A percentile compares a stretch with the other conserved stretches of the same genome.
Conservation (phyloP, 2,797 vertebrate species). For the Pseudomugil tenellus region DNA sequence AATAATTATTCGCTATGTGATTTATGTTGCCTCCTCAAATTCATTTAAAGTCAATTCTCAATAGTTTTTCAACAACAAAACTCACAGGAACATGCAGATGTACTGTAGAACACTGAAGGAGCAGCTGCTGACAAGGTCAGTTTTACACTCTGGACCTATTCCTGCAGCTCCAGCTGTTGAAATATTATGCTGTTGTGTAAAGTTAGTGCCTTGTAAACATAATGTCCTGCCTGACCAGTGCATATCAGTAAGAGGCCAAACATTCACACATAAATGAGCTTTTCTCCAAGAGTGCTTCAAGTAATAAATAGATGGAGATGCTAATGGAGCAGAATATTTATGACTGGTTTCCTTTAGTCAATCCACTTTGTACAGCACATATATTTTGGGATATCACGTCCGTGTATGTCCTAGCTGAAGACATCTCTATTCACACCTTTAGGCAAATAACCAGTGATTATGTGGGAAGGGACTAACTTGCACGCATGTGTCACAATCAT, state of each 20-base stretch:
- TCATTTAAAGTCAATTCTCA: constrained; percentile 51
- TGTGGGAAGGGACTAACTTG: too few species aligned
- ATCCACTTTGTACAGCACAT: too few species aligned
- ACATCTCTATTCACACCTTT: too few species aligned
- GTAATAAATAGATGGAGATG: background rate
- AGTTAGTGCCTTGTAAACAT: constrained; percentile 57
- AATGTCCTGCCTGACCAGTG: constrained; percentile 41
- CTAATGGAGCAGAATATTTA: background rate
- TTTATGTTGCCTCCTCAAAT: constrained; percentile 68
- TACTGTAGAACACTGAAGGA: constrained; percentile 23
- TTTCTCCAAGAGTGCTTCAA: background rate
- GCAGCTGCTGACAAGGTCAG: constrained; percentile 54
- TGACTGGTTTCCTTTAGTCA: background rate
- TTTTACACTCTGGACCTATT: constrained; percentile 30
- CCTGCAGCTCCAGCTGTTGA: constrained; percentile 41
- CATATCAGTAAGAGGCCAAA: constrained; percentile 20
- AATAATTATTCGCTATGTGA: constrained; percentile 73
- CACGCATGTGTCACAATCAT: too few species aligned
- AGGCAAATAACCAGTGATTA: too few species aligned
- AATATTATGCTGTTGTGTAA: constrained; percentile 41
- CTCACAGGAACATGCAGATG: constrained; percentile 11
- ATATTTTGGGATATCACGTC: too few species aligned
- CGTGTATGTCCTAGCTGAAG: too few species aligned
- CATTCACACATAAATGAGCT: background rate
- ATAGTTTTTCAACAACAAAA: constrained; percentile 44